Evolutionary conservation across 2,113 vertebrate species (phyloP).

Genomic region (Corapipo altera): DNA sequence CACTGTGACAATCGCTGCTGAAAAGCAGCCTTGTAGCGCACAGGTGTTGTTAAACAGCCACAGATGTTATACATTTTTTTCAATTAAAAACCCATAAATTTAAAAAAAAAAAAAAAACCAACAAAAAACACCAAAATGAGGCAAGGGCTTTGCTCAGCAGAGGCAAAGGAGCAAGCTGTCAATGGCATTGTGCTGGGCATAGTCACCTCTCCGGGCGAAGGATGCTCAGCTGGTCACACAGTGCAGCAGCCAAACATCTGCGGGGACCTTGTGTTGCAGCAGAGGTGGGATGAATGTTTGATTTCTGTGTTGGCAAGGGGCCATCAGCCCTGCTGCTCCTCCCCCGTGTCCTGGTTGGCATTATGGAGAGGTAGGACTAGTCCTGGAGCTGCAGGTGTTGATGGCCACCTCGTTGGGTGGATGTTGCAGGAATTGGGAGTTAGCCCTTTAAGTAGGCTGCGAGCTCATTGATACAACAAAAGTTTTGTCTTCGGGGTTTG

Average conservation of each 20-base stretch:
- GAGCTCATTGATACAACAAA: neutral
- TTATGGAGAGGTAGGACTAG: neutral
- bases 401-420: neutral
- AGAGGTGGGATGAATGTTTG: neutral
- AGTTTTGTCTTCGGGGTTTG: neutral
- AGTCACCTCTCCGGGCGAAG: neutral
- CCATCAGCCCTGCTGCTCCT: rapidly evolving
- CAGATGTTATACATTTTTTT: conserved; percentile 55
- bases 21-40: neutral
- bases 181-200: neutral
- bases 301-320: neutral
- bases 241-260: neutral
- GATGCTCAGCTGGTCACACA: neutral
- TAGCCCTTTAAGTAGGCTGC: neutral
- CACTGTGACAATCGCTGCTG: neutral
- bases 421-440: neutral
- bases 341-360: neutral
- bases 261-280: neutral
- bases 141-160: neutral
- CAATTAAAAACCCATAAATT: conserved; percentile 45
- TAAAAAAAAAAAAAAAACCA: neutral
- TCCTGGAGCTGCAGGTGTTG: neutral
- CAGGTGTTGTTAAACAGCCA: conserved; percentile 59
- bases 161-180: neutral
- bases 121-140: neutral